Conservation (phyloP, 92 coral and sea anemone genomes). For the Porites divaricata region DNA sequence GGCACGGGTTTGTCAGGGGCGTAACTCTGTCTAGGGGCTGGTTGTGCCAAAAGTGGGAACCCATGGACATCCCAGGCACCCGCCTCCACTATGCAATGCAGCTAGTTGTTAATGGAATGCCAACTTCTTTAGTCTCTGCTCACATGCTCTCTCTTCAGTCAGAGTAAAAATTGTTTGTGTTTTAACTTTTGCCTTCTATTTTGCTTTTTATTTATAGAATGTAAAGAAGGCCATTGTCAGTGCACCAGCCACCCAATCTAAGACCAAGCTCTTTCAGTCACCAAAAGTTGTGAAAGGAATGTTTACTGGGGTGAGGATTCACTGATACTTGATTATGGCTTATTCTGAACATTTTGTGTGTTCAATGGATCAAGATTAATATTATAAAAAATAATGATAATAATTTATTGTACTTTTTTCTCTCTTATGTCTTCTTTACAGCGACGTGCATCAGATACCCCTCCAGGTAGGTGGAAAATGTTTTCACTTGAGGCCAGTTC, state of each 20-base stretch:
- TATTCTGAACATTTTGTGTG: background rate
- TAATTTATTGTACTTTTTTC: background rate
- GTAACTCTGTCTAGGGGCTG: no score
- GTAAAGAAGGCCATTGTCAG: conserved; percentile 61
- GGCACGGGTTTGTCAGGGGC: no score
- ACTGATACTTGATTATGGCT: background rate
- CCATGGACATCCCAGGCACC: no score
- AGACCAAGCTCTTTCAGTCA: conserved; percentile 82
- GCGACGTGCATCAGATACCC: conserved; percentile 71
- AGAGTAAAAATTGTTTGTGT: no score
- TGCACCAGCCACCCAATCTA: conserved; percentile 53
- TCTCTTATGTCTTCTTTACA: background rate
- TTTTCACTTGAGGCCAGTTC: no score
- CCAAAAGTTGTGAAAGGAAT: conserved; percentile 80
- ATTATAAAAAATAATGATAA: background rate
- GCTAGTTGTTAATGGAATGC: no score
- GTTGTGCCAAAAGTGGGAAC: no score
- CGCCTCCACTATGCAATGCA: no score
- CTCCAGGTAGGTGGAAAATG: conserved; percentile 56
- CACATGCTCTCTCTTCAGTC: no score
- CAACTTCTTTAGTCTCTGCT: no score
- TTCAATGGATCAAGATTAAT: no score
- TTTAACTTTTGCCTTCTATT: no score
- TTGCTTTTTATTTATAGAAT: conserved; percentile 72
- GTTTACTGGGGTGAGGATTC: conserved; percentile 30